Evolutionary conservation across 1,140 invertebrate genomes (phyloP), one percentile per base, ranked within the genome.

Genomic region (Trachymyrmex cornetzi): DNA sequence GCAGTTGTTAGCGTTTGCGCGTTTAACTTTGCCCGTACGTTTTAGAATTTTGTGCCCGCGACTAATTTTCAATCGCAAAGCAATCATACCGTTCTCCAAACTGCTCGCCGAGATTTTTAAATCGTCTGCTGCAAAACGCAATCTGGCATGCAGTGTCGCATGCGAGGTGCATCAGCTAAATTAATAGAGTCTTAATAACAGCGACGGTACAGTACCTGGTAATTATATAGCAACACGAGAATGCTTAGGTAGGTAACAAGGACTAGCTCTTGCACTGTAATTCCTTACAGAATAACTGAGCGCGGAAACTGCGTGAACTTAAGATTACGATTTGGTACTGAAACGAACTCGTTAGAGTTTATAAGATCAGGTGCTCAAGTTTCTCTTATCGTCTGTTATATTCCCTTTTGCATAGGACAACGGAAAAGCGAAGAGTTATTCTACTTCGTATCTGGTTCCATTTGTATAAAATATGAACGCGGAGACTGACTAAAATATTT

Each of bases 111-210:
- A 84, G 16, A 19, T 75, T 75, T 84, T 75, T n/a, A 34, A 22
- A 82, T 74, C n/a, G 2, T 61, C 80, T 48, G 11, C 5, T 5
- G 34, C 22, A 34, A 38, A 63, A 27, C 24, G n/a, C 27, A 74
- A 74, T 61, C 69, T 34, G 38, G 44, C 30, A 84, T 61, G 80
- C 57, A 48, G 19, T 27, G 69, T 59, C 74, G 30, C 50, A 57
- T 22, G 27, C 63, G 44, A 11, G 3, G 44, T 53, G 63, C 74
- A 44, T 75, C 85, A 81, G 53, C 55, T 55, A 87, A 86, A 90
- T 90, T 90, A 89, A 90, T 90, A 90, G 75, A 50, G 59, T 86
- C 67, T 89, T 90, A 87, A 90, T 85, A 86, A 90, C 77, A 79
- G 67, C 74, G 80, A 67, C 63, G 44, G 53, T 80, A 38, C 85